phyloP scores from a whole-genome alignment of 37 sponge, comb jelly and placozoan genomes.

The Tethya wilhelma region DNA sequence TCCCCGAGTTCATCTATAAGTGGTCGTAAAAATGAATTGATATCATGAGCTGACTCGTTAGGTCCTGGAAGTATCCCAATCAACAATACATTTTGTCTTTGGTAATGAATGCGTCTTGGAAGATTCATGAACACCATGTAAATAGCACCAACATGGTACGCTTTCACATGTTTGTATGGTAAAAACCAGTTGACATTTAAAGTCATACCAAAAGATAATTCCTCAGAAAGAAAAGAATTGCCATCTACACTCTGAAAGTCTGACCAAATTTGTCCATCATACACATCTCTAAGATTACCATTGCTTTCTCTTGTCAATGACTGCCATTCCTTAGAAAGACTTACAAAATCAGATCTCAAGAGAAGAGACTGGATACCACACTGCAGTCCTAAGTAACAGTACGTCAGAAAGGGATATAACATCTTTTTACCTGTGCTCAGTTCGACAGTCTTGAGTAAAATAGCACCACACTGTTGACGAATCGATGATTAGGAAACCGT shows the following conservation, averaged over 20 bases:
- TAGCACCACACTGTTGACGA: conserved; percentile 16
- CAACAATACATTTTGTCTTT: background rate
- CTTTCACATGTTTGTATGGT: conserved; percentile 31
- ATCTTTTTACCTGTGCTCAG: conserved; percentile 8
- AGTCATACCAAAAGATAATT: conserved; percentile 11
- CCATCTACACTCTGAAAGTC: conserved; percentile 34
- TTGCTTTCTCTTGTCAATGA: background rate
- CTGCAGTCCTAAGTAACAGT: conserved; percentile 41
- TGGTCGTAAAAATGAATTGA: background rate
- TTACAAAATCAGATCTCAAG: conserved; percentile 15
- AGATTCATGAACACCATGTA: conserved; percentile 56
- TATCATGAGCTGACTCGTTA: background rate
- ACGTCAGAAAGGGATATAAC: conserved; percentile 46
- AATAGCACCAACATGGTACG: conserved; percentile 57
- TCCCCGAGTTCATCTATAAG: background rate
- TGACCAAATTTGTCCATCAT: conserved; percentile 72
- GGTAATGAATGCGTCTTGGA: conserved; percentile 5
- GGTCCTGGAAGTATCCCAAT: conserved; percentile 22
- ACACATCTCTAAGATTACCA: conserved; percentile 44
- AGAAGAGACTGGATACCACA: conserved; percentile 28
- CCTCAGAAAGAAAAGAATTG: conserved; percentile 14
- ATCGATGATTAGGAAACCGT: conserved; percentile 34
- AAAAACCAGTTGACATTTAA: conserved; percentile 61
- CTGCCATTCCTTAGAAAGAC: conserved; percentile 45
- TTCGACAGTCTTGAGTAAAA: conserved; percentile 28